phyloP scores from a whole-genome alignment of 2,113 vertebrate species.

The Anser brachyrhynchus region DNA sequence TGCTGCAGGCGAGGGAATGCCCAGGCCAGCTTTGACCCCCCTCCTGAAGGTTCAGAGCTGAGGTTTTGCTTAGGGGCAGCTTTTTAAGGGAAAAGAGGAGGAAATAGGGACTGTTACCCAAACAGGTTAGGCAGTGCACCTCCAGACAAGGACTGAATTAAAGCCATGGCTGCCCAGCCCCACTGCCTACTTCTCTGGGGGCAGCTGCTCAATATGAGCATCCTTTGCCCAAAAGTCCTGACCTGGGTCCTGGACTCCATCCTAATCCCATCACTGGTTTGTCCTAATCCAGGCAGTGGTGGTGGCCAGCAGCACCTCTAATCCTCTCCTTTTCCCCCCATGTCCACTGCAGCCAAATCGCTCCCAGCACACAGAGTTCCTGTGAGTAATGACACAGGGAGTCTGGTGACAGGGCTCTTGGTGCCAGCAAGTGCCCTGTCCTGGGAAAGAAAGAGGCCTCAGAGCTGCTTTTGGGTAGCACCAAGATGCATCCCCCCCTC shows the following conservation, averaged over 20 bases:
- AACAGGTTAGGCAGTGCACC: neutral
- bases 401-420: neutral
- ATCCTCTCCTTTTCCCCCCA: neutral
- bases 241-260: no score
- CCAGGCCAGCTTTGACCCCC: neutral
- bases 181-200: no score
- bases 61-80: neutral
- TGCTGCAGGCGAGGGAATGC: neutral
- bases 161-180: no score
- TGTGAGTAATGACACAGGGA: neutral
- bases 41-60: neutral
- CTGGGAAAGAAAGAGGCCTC: neutral
- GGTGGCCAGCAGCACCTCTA: neutral
- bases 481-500: accelerated
- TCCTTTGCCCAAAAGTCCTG: no score
- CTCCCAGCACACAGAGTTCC: neutral
- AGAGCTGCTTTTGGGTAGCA: neutral
- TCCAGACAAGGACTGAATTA: no score
- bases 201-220: no score
- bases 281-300: no score
- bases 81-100: neutral
- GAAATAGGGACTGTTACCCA: neutral
- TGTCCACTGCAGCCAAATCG: neutral
- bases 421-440: neutral
- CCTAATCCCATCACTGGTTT: no score